Conservation (phyloP, 2,113 vertebrate genomes). For the Monarcha castaneiventris region DNA sequence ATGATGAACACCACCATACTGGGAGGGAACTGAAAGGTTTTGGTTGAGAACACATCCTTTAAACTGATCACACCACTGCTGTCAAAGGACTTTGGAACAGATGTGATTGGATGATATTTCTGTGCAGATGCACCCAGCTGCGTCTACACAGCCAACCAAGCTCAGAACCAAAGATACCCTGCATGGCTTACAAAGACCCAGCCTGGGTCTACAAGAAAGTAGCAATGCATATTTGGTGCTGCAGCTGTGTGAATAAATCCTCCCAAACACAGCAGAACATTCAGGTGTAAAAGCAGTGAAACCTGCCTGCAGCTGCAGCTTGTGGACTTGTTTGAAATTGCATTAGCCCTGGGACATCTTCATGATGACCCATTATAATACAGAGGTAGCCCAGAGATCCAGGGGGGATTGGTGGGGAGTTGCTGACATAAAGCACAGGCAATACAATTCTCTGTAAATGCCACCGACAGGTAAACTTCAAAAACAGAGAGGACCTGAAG, state of each 20-base stretch:
- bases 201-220: background rate
- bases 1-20: background rate
- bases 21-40: background rate
- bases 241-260: background rate
- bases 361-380: background rate
- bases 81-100: background rate
- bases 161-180: background rate
- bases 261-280: background rate
- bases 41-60: background rate
- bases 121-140: background rate
- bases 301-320: background rate
- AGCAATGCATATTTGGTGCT: background rate
- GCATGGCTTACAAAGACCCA: background rate
- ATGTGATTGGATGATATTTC: background rate
- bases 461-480: background rate
- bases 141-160: background rate
- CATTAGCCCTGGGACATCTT: background rate
- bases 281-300: background rate
- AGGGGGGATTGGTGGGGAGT: background rate
- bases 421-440: background rate
- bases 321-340: background rate
- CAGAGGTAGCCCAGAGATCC: background rate
- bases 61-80: background rate
- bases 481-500: background rate
- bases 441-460: background rate